Evolutionary conservation across 2,113 vertebrate species (phyloP).

Genomic region (Microcebus lehilahytsara): DNA sequence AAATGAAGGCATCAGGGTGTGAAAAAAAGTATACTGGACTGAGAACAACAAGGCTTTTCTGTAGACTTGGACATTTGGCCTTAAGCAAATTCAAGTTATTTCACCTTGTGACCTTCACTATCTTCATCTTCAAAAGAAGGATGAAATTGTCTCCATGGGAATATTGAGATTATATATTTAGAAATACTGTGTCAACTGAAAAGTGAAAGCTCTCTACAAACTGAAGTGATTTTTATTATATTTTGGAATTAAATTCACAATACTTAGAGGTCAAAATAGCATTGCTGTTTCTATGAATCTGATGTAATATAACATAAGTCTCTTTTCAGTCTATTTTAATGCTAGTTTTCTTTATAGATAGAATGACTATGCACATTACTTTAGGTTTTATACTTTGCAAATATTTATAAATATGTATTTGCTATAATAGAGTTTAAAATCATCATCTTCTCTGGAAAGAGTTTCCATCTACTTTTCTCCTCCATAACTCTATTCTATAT

Average conservation of each 20-base stretch:
- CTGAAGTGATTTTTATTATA: not conserved
- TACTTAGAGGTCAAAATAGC: not conserved
- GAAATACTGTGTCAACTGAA: not conserved
- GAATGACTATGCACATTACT: not conserved
- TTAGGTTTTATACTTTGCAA: no score
- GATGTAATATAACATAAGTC: not conserved
- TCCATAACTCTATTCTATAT: not conserved
- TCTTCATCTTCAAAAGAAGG: not conserved
- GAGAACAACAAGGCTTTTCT: no score
- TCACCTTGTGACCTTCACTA: not conserved
- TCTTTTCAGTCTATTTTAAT: not conserved
- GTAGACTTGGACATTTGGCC: no score
- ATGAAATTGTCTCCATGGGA: not conserved
- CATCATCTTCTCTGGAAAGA: not conserved
- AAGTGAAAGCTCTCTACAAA: not conserved
- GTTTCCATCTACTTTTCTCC: not conserved
- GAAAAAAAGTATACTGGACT: no score
- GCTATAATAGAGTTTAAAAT: not conserved
- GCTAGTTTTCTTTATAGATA: not conserved
- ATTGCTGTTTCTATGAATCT: not conserved
- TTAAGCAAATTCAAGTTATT: not conserved
- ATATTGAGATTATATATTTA: not conserved
- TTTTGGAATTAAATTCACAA: not conserved
- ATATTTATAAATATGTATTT: not conserved
- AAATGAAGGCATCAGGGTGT: no score